These are phyloP conservation scores for Enteromius treurensis DNA, from an alignment of 2,797 vertebrate species.

Conservation along the genomic window DNA sequence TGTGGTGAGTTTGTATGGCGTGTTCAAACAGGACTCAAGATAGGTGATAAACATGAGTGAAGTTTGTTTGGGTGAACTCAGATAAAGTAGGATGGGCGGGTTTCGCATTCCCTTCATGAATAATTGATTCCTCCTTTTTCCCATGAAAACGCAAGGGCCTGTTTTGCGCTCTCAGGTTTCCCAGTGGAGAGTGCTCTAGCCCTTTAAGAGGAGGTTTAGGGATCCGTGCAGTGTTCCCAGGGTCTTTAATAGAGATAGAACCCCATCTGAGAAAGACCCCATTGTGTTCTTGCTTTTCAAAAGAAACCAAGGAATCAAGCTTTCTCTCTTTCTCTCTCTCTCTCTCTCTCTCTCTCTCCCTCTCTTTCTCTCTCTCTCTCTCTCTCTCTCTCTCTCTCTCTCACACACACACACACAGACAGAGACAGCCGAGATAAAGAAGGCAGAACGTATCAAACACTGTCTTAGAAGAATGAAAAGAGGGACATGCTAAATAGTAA, in stretches of 20 bases:
- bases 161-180: conserved; percentile 56
- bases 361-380: conserved; percentile 5
- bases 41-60: conserved; percentile 7
- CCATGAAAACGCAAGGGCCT: conserved; percentile 59
- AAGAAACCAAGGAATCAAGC: conserved; percentile 72
- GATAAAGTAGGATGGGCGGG: neutral
- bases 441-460: conserved; percentile 55
- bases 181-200: conserved; percentile 63
- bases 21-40: conserved; percentile 47
- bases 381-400: conserved; percentile 11
- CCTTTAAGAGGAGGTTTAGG: conserved; percentile 76
- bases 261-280: conserved; percentile 79
- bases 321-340: conserved; percentile 46
- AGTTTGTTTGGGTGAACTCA: conserved; percentile 14
- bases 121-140: conserved; percentile 56
- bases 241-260: conserved; percentile 80
- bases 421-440: conserved; percentile 44
- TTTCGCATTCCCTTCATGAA: conserved; percentile 46
- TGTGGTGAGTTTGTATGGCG: conserved; percentile 18
- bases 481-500: conserved; percentile 34
- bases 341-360: neutral
- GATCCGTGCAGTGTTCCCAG: conserved; percentile 79
- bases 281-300: conserved; percentile 81
- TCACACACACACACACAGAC: conserved; percentile 64
- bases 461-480: conserved; percentile 13